A percentile compares a stretch with the other conserved stretches of the same genome.
These are phyloP conservation scores for Lepus timidus DNA, from an alignment of 2,113 vertebrate genomes.

Conservation along the genomic window DNA sequence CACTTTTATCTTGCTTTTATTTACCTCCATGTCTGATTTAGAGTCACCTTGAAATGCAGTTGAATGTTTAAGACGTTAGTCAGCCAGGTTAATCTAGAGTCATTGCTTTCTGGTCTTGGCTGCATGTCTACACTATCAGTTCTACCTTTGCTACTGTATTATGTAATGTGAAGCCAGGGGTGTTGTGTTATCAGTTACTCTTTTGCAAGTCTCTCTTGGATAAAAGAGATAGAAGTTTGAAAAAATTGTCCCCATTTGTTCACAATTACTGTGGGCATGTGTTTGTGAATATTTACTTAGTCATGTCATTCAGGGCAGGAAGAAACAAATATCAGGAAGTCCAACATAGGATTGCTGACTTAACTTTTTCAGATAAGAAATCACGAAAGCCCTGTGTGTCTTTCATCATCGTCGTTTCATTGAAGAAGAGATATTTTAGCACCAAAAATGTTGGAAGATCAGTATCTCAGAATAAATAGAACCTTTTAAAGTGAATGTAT, in stretches of 20 bases:
- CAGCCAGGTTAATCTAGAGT: background rate
- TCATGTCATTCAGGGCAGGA: background rate
- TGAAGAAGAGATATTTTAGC: conserved; percentile 14
- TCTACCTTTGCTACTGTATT: background rate
- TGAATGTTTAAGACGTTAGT: background rate
- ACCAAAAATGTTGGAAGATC: background rate
- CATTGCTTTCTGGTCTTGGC: background rate
- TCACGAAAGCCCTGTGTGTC: background rate
- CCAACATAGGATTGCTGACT: background rate
- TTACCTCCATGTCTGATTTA: conserved; percentile 16
- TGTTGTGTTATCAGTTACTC: background rate
- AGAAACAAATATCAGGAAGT: conserved; percentile 45
- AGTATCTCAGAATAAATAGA: background rate
- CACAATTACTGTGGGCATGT: background rate
- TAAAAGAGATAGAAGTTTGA: background rate
- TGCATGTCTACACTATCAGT: rapidly evolving
- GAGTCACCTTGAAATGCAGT: background rate
- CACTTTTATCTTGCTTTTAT: conserved; percentile 44
- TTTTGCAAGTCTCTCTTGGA: background rate
- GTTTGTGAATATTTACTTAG: background rate
- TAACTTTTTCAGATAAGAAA: conserved; percentile 10
- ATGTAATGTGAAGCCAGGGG: background rate
- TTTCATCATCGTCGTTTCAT: background rate
- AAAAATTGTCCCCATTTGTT: background rate
- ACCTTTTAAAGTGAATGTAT: background rate